Conservation (phyloP, 2,888 invertebrate genomes). For the Mimachlamys varia region DNA sequence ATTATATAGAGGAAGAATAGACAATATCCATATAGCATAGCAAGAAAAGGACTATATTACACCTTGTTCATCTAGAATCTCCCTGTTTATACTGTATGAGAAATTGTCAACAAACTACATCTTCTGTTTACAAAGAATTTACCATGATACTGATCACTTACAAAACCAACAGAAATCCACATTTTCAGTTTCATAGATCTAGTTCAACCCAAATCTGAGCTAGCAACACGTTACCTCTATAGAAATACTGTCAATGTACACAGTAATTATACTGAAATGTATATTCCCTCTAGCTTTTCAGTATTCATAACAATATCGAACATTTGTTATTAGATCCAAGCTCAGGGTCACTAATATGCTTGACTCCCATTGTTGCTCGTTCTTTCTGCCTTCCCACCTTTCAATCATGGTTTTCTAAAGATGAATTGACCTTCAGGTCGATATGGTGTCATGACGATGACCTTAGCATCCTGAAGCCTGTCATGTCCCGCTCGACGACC, state of each 20-base stretch:
- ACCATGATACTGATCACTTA: neutral
- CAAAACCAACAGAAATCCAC: neutral
- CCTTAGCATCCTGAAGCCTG: neutral
- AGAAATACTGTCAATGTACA: neutral
- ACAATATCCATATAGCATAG: too few relatives aligned
- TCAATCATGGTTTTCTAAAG: conserved; percentile 13
- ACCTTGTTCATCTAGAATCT: neutral
- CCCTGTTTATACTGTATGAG: neutral
- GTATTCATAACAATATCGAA: conserved; percentile 21
- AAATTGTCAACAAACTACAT: neutral
- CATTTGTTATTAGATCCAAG: neutral
- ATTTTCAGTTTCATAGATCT: conserved; percentile 3
- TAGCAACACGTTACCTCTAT: neutral
- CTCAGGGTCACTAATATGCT: neutral
- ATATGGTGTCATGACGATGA: neutral
- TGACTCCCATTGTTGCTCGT: neutral
- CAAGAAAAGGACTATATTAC: neutral
- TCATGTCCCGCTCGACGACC: neutral
- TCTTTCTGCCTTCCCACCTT: neutral
- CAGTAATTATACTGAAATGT: neutral
- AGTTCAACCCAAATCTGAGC: neutral
- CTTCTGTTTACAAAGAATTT: neutral
- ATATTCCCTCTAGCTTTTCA: neutral
- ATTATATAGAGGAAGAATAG: too few relatives aligned
- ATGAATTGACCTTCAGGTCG: conserved; percentile 10